A percentile compares a stretch with the other conserved stretches of the same genome.
These are phyloP conservation scores for Hycleus cichorii DNA, from an alignment of 1,140 invertebrate species.

Conservation along the genomic window DNA sequence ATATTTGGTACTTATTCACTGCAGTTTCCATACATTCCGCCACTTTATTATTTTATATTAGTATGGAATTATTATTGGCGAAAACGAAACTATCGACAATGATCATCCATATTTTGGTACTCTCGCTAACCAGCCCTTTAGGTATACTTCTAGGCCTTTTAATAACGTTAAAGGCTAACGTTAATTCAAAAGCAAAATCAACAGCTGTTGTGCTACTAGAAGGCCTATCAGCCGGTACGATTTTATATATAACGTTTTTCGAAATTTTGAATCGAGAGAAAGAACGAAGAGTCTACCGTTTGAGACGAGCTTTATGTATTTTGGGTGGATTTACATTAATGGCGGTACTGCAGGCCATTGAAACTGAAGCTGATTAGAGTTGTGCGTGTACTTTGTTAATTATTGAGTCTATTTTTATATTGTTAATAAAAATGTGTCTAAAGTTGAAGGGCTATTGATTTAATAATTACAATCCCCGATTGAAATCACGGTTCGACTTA, in stretches of 20 bases:
- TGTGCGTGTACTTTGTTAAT: no score
- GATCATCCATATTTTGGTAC: constrained; percentile 51
- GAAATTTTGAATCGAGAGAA: constrained; percentile 40
- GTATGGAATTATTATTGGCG: constrained; percentile 59
- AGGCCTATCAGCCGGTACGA: constrained; percentile 39
- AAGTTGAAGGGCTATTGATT: no score
- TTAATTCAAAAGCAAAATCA: constrained; percentile 34
- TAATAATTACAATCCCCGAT: no score
- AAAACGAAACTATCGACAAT: constrained; percentile 51
- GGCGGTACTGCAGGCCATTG: constrained; percentile 31
- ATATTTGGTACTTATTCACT: constrained; percentile 61
- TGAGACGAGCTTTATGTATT: constrained; percentile 33
- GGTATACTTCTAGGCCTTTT: constrained; percentile 57
- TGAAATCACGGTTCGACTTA: no score
- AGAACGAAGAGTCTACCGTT: constrained; percentile 31
- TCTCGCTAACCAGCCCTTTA: constrained; percentile 62
- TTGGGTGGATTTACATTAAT: constrained; percentile 37
- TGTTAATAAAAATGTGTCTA: no score
- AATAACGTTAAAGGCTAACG: constrained; percentile 29
- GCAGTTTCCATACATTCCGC: constrained; percentile 70
- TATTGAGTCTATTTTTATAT: no score
- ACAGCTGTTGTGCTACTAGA: constrained; percentile 33
- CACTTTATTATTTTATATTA: constrained; percentile 64
- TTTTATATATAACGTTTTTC: constrained; percentile 40
- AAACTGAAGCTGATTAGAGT: not conserved